Evolutionary conservation across 2,113 vertebrate species (phyloP).

Genomic region (Anseranas semipalmata): DNA sequence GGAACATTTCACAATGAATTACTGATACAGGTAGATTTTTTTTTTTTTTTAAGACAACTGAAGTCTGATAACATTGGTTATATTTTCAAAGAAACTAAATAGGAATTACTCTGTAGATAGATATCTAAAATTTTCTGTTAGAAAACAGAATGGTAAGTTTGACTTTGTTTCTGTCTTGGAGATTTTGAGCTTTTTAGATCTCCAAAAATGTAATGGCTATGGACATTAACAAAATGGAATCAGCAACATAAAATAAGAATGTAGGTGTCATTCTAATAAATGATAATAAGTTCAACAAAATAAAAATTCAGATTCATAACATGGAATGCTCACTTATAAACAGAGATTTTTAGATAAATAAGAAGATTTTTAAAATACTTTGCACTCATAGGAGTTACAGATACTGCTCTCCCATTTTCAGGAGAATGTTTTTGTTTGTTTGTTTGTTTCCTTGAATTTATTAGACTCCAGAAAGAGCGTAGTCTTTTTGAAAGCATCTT

Average conservation of each 20-base stretch:
- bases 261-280: background rate
- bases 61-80: background rate
- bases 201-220: slow-evolving; percentile 75
- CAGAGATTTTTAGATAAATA: background rate
- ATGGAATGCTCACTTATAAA: background rate
- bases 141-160: slow-evolving; percentile 62
- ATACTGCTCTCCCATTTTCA: background rate
- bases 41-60: background rate
- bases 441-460: background rate
- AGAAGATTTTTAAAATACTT: background rate
- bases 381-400: background rate
- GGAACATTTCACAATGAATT: background rate
- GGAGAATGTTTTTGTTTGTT: background rate
- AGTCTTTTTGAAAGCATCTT: background rate
- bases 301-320: background rate
- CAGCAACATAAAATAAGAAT: background rate
- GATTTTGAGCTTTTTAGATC: slow-evolving; percentile 53
- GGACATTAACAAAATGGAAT: background rate
- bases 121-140: background rate
- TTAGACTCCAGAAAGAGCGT: background rate
- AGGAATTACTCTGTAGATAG: background rate
- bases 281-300: background rate
- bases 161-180: slow-evolving; percentile 73
- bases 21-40: background rate
- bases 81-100: background rate